These are phyloP conservation scores for Pseudonaja textilis DNA, from an alignment of 2,113 vertebrate species.

Conservation along the genomic window DNA sequence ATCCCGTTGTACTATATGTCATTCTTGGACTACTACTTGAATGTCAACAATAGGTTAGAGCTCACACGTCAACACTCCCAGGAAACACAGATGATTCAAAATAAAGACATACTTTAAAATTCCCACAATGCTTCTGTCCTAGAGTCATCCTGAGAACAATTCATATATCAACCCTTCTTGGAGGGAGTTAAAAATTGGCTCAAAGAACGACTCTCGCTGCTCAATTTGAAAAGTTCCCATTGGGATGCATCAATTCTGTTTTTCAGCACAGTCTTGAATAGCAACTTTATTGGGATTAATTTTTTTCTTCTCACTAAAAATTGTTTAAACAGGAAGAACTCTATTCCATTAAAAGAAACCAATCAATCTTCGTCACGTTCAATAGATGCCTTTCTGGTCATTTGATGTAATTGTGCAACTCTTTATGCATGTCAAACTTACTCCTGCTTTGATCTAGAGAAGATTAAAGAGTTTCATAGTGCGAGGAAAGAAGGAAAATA, in stretches of 20 bases:
- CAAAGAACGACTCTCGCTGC: background rate
- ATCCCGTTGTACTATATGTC: background rate
- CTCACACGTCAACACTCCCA: background rate
- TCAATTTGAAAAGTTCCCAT: background rate
- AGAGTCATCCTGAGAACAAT: background rate
- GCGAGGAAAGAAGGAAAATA: conserved; percentile 1
- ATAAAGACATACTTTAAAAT: background rate
- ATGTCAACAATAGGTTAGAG: no score
- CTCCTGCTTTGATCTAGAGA: conserved; percentile 36
- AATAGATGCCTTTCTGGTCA: background rate
- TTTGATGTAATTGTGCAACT: background rate
- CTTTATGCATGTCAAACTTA: conserved; percentile 24
- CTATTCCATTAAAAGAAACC: background rate
- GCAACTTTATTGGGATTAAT: background rate
- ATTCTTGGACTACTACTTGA: background rate
- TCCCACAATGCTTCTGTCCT: background rate
- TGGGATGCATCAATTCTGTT: background rate
- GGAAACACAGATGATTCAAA: background rate
- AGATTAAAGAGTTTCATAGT: conserved; percentile 19
- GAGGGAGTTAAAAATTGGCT: background rate
- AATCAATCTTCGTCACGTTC: conserved; percentile 26
- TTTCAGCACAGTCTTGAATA: background rate
- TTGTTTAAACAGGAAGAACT: background rate
- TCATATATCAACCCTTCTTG: background rate
- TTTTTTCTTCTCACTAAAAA: background rate